A percentile compares a stretch with the other conserved stretches of the same genome.
Conservation (phyloP, 2,888 invertebrate genomes). For the Scrobipalpa atriplicella region DNA sequence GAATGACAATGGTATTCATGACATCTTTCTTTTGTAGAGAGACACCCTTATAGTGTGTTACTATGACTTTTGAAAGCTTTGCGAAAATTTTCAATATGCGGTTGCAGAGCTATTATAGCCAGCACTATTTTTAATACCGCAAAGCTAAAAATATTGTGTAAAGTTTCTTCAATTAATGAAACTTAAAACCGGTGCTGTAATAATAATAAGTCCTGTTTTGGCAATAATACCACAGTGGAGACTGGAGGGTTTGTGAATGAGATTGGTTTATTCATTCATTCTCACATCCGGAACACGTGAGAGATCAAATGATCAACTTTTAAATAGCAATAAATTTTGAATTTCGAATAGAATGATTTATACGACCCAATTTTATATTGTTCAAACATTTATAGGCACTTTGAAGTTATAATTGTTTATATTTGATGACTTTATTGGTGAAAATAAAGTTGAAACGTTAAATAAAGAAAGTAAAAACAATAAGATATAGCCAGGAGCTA, state of each 20-base stretch:
- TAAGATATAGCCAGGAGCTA: slow-evolving; percentile 36
- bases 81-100: too few relatives aligned
- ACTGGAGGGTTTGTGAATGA: slow-evolving; percentile 63
- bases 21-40: too few relatives aligned
- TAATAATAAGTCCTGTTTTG: slow-evolving; percentile 68
- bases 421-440: slow-evolving; percentile 8
- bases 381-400: neutral
- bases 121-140: too few relatives aligned
- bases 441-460: slow-evolving; percentile 11
- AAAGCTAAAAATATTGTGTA: neutral
- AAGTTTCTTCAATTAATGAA: neutral
- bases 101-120: too few relatives aligned
- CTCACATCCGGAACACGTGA: slow-evolving; percentile 76
- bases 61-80: too few relatives aligned
- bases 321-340: slow-evolving; percentile 58
- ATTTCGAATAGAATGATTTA: slow-evolving; percentile 32
- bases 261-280: slow-evolving; percentile 55
- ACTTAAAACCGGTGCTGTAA: slow-evolving; percentile 44
- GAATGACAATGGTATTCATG: too few relatives aligned
- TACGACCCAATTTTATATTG: neutral
- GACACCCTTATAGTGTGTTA: too few relatives aligned
- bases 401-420: neutral
- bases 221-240: slow-evolving; percentile 64
- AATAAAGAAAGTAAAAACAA: slow-evolving; percentile 26
- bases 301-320: slow-evolving; percentile 48